Evolutionary conservation across 1,140 invertebrate species (phyloP), one percentile per base, ranked within the genome.

Genomic region (Plectrocnemia conspersa): DNA sequence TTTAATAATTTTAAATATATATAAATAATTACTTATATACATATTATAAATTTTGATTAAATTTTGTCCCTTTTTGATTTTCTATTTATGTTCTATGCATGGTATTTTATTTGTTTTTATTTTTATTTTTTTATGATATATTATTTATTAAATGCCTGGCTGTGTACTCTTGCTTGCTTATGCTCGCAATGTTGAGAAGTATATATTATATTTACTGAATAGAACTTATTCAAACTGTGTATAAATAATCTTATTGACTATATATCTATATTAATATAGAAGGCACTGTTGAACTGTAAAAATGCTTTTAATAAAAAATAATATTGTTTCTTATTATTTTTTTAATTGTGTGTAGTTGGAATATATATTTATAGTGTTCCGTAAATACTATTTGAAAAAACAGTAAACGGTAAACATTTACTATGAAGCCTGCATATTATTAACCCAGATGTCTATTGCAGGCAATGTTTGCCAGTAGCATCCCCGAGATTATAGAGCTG

Each of bases 401-500:
- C 19, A 42, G 13, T 25, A 18, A 45, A 38, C n/a, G 58, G 49
- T 50, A 33, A 41, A 56, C 18, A 42, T 49, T 42, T 44, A 22
- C n/a, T 13, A 36, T 52, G 38, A 27, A 36, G 33, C 47, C 49
- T 54, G 52, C 49, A 55, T n/a, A 57, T 44, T 57, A 55, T 67
- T 71, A 72, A 70, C 72, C 70, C 72, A 70, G 66, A 72, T 72
- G 72, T 75, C 72, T 79, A 77, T 88, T 89, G 73, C 88, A 91
- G 89, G 89, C 89, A 82, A 91, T 92, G 82, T 92, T 92, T 88
- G 89, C 93, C 82, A 94, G 91, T 89, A 94, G 91, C 85, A 94
- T 97, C 82, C 93, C 93, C 72, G 93, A 97, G 85, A 95, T 97
- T 81, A 93, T 94, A 83, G 93, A 97, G 82, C 88, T 96, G 80